Evolutionary conservation across 2,113 vertebrate species (phyloP).

Genomic region (Thalassarche chlororhynchos): DNA sequence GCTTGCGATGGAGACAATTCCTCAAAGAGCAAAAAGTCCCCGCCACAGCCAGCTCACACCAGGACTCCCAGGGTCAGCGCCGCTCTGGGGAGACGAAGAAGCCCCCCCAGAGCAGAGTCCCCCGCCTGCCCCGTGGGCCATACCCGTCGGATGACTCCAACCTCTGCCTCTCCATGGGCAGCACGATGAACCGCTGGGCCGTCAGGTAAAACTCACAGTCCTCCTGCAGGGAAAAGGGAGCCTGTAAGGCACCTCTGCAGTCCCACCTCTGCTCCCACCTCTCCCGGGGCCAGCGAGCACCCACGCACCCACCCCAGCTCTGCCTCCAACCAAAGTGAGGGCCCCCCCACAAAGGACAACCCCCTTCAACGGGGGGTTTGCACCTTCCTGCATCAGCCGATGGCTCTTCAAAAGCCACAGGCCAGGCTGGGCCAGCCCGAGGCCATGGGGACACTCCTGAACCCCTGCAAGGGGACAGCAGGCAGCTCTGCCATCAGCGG

Average conservation of each 20-base stretch:
- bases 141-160: conserved; percentile 17
- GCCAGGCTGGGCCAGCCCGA: background rate
- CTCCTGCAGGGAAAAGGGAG: background rate
- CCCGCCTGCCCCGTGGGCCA: accelerated
- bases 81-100: background rate
- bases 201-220: conserved; percentile 45
- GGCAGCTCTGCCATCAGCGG: background rate
- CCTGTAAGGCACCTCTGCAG: background rate
- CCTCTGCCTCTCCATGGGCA: conserved; percentile 57
- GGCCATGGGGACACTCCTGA: background rate
- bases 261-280: background rate
- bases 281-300: background rate
- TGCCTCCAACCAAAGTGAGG: background rate
- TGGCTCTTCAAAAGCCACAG: background rate
- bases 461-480: background rate
- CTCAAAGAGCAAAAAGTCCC: background rate
- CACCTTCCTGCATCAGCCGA: background rate
- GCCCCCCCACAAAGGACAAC: background rate
- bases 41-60: background rate
- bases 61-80: background rate
- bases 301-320: background rate
- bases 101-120: background rate
- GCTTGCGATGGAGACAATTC: background rate
- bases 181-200: conserved; percentile 10
- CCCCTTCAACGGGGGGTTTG: background rate